These are phyloP conservation scores for Conus betulinus DNA, from an alignment of 1,140 invertebrate genomes.

Conservation along the genomic window DNA sequence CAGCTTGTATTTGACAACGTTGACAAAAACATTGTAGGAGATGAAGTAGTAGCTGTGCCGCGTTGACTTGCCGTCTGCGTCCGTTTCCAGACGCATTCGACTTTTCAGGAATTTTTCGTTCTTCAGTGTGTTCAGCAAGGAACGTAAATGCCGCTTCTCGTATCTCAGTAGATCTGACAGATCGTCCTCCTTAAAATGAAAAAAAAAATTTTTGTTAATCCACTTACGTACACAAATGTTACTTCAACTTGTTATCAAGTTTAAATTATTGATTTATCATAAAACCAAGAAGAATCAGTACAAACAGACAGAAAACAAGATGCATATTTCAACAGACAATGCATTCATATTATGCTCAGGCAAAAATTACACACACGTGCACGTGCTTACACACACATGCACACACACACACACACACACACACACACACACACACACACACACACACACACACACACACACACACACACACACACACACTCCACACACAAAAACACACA, in stretches of 20 bases:
- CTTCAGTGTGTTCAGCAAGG: slow-evolving; percentile 88
- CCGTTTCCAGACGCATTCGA: slow-evolving; percentile 94
- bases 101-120: slow-evolving; percentile 96
- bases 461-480: no score
- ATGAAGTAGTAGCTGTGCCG: slow-evolving; percentile 99
- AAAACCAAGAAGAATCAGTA: background rate
- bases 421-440: no score
- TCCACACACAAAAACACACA: no score
- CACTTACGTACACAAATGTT: background rate
- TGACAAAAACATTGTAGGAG: slow-evolving; percentile 97
- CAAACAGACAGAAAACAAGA: background rate
- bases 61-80: slow-evolving; percentile 94
- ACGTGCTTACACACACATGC: no score
- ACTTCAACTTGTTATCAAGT: no score
- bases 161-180: slow-evolving; percentile 95
- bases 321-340: no score
- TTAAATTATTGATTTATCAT: no score
- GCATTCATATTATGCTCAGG: no score
- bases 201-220: background rate
- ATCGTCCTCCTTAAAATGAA: slow-evolving; percentile 86
- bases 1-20: slow-evolving; percentile 96
- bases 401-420: no score
- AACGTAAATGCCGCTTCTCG: slow-evolving; percentile 94
- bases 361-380: no score
- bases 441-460: no score